These are phyloP conservation scores for Merodon equestris DNA, from an alignment of 2,888 invertebrate genomes.

Conservation along the genomic window DNA sequence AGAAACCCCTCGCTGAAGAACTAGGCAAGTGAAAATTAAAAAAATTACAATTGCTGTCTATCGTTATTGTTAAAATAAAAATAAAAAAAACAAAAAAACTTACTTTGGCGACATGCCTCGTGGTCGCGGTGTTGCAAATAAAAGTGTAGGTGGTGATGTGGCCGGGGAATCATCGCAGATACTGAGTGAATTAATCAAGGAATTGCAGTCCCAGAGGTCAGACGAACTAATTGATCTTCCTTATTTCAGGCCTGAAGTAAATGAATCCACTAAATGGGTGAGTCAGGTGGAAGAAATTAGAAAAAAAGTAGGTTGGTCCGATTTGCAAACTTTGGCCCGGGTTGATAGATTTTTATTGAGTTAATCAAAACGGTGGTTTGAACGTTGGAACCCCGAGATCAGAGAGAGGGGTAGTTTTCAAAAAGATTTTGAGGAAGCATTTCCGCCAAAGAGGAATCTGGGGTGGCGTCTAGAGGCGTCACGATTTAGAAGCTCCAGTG, in stretches of 20 bases:
- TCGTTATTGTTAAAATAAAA: too few species aligned
- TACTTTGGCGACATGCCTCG: too few species aligned
- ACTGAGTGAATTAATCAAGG: background rate
- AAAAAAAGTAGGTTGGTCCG: conserved; percentile 12
- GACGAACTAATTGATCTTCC: conserved; percentile 7
- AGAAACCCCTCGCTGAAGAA: too few species aligned
- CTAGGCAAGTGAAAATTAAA: too few species aligned
- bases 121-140: background rate
- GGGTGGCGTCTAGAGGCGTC: conserved; percentile 5
- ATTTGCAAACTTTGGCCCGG: conserved; percentile 7
- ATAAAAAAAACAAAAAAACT: too few species aligned
- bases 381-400: conserved; percentile 7
- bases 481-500: conserved; percentile 19
- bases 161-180: conserved; percentile 4
- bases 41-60: too few species aligned
- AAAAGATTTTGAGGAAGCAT: conserved; percentile 26
- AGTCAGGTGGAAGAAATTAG: too few species aligned
- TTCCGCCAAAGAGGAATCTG: too few species aligned
- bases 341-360: background rate
- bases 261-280: too few species aligned
- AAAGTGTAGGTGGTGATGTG: conserved; percentile 16
- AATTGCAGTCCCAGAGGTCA: conserved; percentile 6
- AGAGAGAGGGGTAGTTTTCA: background rate
- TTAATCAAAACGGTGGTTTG: conserved; percentile 2
- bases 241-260: conserved; percentile 8